Evolutionary conservation across 2,888 invertebrate species (phyloP).

Genomic region (Agonum fuliginosum): DNA sequence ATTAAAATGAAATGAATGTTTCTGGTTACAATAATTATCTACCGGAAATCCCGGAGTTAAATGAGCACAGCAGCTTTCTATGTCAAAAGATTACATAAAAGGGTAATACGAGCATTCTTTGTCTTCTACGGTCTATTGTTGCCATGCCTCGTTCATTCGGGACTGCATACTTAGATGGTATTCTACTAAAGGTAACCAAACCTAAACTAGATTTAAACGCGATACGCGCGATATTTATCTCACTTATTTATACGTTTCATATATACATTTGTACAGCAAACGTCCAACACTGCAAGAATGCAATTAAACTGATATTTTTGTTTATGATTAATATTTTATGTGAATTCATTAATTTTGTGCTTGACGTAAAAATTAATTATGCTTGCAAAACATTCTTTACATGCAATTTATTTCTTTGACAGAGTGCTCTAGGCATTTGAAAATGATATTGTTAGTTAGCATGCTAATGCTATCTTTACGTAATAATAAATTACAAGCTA

Average conservation of each 20-base stretch:
- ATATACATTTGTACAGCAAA: conserved; percentile 36
- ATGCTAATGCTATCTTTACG: too few relatives aligned
- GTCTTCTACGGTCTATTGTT: conserved; percentile 27
- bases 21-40: conserved; percentile 28
- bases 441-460: too few relatives aligned
- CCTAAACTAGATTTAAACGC: background rate
- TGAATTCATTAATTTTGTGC: conserved; percentile 5
- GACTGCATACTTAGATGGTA: background rate
- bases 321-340: background rate
- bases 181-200: background rate
- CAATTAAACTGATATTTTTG: conserved; percentile 40
- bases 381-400: conserved; percentile 5
- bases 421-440: too few relatives aligned
- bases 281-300: background rate
- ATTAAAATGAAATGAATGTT: conserved; percentile 18
- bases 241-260: conserved; percentile 36
- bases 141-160: background rate
- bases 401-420: conserved; percentile 7
- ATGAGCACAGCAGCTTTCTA: conserved; percentile 30
- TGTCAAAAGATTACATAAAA: conserved; percentile 37
- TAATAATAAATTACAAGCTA: background rate
- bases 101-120: conserved; percentile 29
- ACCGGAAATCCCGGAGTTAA: conserved; percentile 15
- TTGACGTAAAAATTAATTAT: background rate
- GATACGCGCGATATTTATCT: conserved; percentile 33